phyloP scores from a whole-genome alignment of 2,888 invertebrate genomes.

The Drosophila mercatorum region DNA sequence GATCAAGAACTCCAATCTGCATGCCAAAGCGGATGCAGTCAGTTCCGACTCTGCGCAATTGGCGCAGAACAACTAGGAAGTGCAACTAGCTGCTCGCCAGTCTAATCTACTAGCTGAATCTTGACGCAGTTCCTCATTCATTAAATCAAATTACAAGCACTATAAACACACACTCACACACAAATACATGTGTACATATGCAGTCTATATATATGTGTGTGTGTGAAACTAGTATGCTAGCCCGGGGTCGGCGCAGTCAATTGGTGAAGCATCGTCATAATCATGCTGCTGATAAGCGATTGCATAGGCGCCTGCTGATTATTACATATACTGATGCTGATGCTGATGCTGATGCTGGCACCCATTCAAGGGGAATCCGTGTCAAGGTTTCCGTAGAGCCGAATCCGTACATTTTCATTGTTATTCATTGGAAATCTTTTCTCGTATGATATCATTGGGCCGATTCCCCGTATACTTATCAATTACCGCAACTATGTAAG shows the following conservation, averaged over 20 bases:
- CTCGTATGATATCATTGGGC: neutral
- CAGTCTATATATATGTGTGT: neutral
- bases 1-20: neutral
- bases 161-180: conserved; percentile 3
- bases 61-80: conserved; percentile 11
- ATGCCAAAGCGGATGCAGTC: neutral
- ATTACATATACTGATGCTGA: conserved; percentile 12
- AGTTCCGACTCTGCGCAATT: conserved; percentile 1
- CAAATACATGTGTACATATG: neutral
- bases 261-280: conserved; percentile 64
- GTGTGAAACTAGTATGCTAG: conserved; percentile 33
- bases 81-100: neutral
- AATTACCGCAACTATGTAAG: conserved; percentile 11
- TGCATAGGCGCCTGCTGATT: conserved; percentile 62
- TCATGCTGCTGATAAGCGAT: conserved; percentile 56
- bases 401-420: neutral
- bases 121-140: conserved; percentile 33
- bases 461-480: neutral
- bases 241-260: conserved; percentile 47
- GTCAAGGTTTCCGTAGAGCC: conserved; percentile 4
- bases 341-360: conserved; percentile 7
- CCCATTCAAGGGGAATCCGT: conserved; percentile 17
- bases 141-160: conserved; percentile 3
- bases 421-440: conserved; percentile 5
- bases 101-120: conserved; percentile 8